phyloP scores from a whole-genome alignment of 2,797 vertebrate species.

The Diceros bicornis region DNA sequence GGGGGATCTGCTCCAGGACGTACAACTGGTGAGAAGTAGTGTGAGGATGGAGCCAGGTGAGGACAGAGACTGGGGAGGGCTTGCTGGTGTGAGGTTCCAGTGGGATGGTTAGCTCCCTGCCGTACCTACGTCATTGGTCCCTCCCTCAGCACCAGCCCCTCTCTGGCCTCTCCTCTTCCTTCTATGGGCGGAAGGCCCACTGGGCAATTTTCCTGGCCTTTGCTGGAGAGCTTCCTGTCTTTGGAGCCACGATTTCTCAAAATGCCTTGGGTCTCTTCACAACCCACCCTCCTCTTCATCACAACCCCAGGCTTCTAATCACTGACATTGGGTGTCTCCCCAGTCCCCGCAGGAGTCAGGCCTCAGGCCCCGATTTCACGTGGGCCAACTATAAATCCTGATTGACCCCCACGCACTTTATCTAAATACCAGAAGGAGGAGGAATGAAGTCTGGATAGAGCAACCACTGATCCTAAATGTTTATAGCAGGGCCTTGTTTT shows the following conservation, averaged over 20 bases:
- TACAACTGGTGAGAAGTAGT: background rate
- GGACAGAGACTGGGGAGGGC: background rate
- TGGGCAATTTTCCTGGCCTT: background rate
- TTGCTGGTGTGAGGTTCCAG: background rate
- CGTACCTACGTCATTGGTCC: rapidly evolving
- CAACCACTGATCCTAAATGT: too few relatives aligned
- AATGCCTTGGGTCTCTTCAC: background rate
- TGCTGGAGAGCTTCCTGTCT: background rate
- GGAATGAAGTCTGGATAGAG: background rate
- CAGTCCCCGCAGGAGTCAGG: background rate
- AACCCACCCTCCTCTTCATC: background rate
- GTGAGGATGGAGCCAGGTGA: background rate
- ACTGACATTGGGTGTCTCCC: rapidly evolving
- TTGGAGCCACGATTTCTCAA: background rate
- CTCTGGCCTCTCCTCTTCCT: background rate
- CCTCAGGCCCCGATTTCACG: background rate
- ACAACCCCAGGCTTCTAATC: background rate
- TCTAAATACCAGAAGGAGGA: background rate
- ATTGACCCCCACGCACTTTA: background rate
- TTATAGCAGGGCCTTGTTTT: background rate
- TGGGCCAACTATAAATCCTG: background rate
- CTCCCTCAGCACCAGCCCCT: background rate
- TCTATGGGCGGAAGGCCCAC: background rate
- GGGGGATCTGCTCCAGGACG: background rate
- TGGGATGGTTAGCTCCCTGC: too few relatives aligned